These are phyloP conservation scores for Galagoides demidoff DNA, from an alignment of 2,797 vertebrate species.

Conservation along the genomic window DNA sequence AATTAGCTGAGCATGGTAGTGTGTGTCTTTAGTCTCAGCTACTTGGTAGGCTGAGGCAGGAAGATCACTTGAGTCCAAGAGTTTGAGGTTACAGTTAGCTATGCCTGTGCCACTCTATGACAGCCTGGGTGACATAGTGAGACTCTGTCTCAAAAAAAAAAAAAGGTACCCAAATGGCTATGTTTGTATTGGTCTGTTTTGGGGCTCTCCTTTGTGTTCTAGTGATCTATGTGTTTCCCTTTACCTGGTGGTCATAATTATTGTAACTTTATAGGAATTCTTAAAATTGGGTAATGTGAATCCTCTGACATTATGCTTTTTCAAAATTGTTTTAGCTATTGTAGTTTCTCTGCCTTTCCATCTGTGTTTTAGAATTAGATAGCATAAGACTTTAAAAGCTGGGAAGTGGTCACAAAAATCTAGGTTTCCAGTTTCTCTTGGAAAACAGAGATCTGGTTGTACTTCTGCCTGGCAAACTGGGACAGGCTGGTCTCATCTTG, in stretches of 20 bases:
- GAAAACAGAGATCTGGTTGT: neutral
- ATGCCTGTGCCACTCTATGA: no score
- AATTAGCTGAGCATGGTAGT: no score
- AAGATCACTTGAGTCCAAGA: neutral
- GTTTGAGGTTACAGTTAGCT: neutral
- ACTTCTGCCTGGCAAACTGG: neutral
- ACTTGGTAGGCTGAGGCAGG: neutral
- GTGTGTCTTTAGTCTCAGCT: no score
- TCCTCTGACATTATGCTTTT: neutral
- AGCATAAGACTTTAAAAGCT: neutral
- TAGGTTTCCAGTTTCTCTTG: neutral
- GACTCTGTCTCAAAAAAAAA: neutral
- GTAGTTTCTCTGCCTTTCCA: neutral
- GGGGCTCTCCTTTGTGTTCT: neutral
- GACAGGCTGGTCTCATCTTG: no score
- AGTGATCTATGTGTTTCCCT: neutral
- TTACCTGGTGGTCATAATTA: neutral
- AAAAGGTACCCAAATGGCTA: neutral
- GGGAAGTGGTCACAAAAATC: neutral
- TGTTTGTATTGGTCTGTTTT: neutral
- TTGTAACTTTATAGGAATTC: neutral
- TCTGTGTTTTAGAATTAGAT: neutral
- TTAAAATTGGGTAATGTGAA: neutral
- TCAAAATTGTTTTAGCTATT: neutral
- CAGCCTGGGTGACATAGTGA: neutral